Evolutionary conservation across 2,113 vertebrate genomes (phyloP).

Genomic region (Eurystomus gularis): DNA sequence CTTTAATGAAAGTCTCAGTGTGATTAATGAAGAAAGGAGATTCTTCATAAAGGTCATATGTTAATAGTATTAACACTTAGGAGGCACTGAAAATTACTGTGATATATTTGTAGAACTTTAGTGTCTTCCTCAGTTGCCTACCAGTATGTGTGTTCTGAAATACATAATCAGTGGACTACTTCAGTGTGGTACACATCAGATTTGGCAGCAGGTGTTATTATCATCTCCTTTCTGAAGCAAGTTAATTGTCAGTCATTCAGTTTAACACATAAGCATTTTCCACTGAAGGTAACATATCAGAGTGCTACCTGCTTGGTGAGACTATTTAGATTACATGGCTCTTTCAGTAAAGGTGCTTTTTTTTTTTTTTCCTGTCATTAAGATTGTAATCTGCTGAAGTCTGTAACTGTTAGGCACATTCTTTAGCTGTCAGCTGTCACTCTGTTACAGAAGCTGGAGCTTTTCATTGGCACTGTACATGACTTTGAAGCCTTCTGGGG

Average conservation of each 20-base stretch:
- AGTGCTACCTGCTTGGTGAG: not conserved
- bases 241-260: not conserved
- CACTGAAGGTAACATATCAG: not conserved
- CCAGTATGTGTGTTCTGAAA: not conserved
- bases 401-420: not conserved
- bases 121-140: not conserved
- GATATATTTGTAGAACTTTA: not conserved
- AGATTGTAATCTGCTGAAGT: not conserved
- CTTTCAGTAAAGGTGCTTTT: not conserved
- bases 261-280: not conserved
- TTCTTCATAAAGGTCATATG: not conserved
- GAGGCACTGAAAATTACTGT: not conserved
- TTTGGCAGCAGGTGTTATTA: not conserved
- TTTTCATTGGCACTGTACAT: not conserved
- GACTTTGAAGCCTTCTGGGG: not conserved
- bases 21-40: not conserved
- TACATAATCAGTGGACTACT: not conserved
- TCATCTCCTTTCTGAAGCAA: not conserved
- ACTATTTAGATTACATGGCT: not conserved
- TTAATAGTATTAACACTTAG: not conserved
- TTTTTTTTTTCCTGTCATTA: not conserved
- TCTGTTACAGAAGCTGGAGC: not conserved
- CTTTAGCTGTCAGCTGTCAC: not conserved
- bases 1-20: not conserved
- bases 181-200: not conserved